These are phyloP conservation scores for Prionailurus viverrinus DNA, from an alignment of 2,113 vertebrate genomes.

Conservation along the genomic window DNA sequence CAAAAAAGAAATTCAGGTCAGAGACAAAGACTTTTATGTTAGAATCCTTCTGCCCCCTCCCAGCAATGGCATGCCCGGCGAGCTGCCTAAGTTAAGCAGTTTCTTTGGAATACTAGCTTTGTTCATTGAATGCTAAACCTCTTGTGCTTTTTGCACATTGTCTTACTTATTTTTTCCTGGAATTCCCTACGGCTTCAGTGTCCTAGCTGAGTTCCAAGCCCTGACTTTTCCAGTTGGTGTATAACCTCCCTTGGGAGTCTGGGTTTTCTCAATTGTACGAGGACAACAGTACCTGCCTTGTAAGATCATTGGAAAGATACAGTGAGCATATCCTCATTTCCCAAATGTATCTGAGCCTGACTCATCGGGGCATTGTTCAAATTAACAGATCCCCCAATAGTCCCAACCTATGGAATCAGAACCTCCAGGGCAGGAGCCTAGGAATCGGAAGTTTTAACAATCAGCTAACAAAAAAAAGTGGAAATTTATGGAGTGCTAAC, in stretches of 20 bases:
- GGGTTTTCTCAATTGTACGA: not conserved
- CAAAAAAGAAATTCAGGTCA: not conserved
- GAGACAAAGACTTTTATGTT: slow-evolving; percentile 63
- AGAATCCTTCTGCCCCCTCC: not conserved
- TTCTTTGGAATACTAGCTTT: not conserved
- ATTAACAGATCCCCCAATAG: not conserved
- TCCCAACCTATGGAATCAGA: not conserved
- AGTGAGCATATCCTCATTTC: not conserved
- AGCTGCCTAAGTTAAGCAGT: not conserved
- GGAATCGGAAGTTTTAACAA: slow-evolving; percentile 18
- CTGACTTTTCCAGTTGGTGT: not conserved
- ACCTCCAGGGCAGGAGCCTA: not conserved
- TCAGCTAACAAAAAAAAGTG: not conserved
- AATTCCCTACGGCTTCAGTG: not conserved
- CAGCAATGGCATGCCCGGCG: not conserved
- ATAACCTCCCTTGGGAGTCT: not conserved
- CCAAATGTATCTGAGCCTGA: not conserved
- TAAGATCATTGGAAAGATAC: not conserved
- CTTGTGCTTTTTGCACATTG: not conserved
- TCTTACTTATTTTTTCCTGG: not conserved
- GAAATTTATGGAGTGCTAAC: not conserved
- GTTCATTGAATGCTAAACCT: not conserved
- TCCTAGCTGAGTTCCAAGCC: not conserved
- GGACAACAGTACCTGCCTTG: not conserved
- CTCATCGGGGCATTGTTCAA: not conserved